Evolutionary conservation across 2,888 invertebrate genomes (phyloP), one percentile per base, ranked within the genome.

Genomic region (Pristionchus exspectatus): DNA sequence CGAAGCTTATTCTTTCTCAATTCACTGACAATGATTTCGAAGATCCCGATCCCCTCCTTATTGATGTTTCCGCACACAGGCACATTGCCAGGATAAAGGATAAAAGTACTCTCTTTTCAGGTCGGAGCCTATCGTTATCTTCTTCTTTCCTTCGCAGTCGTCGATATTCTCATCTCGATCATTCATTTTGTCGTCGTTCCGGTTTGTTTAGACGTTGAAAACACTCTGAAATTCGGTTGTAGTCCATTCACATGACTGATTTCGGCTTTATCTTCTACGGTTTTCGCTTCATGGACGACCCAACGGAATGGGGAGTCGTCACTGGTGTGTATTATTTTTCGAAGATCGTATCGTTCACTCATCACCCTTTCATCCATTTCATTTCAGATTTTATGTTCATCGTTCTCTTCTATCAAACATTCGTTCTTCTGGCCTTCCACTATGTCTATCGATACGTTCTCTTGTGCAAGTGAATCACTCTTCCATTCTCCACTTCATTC

Each of bases 81-180:
- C 38, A 38, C 38, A 38, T 38, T 38, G 2, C 38, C 38, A 38
- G 5, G 38, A 38, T 38, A 38, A n/a, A n/a, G 10, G 24, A 56
- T 27, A 27, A 18, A 24, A 69, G 30, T 24, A n/a, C 14, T 72
- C 30, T 69, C 4, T 18, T 33, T 33, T 72, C 72, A 72, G 72
- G 24, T 72, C 72, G 72, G 72, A 10, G 21, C 72, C 24, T 72
- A 72, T 33, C 72, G 72, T 72, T 72, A 33, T 21, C 72, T 72
- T 21, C 72, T 72, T 12, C 72, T 72, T 24, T 21, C 72, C 16
- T 72, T 72, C 33, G 72, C 72, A 16, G 72, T 72, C 21, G 72
- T 72, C 4, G 72, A 72, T 72, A 24, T 72, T 9, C 16, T 72
- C 30, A 72, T 72, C 12, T 72, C 72, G 2, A 16, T 33, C 2